Evolutionary conservation across 92 coral and sea anemone species (phyloP).

Genomic region (Micromussa lordhowensis): DNA sequence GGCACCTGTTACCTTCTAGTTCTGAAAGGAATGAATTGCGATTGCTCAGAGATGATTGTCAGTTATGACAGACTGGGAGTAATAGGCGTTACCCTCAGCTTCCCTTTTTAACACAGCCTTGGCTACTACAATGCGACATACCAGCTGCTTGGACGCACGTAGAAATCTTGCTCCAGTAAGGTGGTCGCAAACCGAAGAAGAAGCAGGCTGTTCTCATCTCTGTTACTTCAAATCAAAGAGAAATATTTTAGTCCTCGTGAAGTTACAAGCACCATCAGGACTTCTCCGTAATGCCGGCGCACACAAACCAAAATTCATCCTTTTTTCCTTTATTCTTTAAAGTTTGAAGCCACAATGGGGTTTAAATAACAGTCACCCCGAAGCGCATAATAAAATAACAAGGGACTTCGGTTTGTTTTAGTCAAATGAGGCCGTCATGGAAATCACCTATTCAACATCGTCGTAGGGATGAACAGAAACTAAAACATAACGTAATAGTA

Average conservation of each 20-base stretch:
- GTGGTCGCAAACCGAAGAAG: constrained; percentile 64
- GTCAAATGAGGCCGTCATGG: too few species aligned
- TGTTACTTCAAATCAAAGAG: constrained; percentile 43
- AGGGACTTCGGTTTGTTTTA: too few species aligned
- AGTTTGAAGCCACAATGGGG: too few species aligned
- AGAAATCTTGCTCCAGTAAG: constrained; percentile 76
- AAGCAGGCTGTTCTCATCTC: constrained; percentile 67
- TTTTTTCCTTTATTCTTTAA: too few species aligned
- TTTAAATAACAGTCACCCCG: too few species aligned
- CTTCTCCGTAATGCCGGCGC: background rate
- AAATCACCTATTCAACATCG: too few species aligned
- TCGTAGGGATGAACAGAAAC: too few species aligned
- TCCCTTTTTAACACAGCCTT: too few species aligned
- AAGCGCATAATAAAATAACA: too few species aligned
- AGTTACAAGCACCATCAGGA: background rate
- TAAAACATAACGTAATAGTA: too few species aligned
- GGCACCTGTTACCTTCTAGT: background rate
- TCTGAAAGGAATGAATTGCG: background rate
- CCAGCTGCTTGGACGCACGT: constrained; percentile 13
- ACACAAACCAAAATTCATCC: background rate
- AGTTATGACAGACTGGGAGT: background rate
- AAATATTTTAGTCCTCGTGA: background rate
- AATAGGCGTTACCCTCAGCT: too few species aligned
- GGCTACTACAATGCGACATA: background rate
- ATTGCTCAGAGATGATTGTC: background rate